Base-by-base conservation (phyloP, 2,113 vertebrate genomes). In the Amia ocellicauda region DNA sequence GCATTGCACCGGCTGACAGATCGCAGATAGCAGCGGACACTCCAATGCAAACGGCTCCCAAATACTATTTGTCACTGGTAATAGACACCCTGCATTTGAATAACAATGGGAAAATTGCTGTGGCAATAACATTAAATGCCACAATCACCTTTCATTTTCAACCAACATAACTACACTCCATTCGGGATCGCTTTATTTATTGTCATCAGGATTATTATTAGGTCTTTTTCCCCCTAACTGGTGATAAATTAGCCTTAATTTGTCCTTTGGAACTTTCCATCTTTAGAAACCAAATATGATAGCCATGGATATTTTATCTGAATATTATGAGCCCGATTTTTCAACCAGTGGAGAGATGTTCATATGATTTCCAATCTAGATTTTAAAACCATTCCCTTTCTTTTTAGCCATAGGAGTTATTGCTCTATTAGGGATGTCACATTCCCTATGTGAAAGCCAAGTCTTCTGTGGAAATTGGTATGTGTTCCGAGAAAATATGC, bases 371-470 rank as follows among this genome's bases (percentile, higher is more conserved):
- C 59, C 58, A 71, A 57, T 71, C 64, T 53, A 66, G 66, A 43
- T 42, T 58, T 58, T 68, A 73, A 65, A 75, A 72, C 67, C 78
- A 80, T 81, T 80, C 74, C 74, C 75, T 74, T 72, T 73, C 67
- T 70, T 79, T 84, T 78, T 80, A 79, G 76, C 74, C 27, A 60
- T 68, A 69, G 76, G 77, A 83, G 80, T 85, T 87, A 89, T 87
- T 73, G 83, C 77, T 84, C 83, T 82, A 85, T 88, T 85, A 86
- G 83, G 84, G 80, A 83, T 82, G 83, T 81, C 84, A 86, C 80
- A 82, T 75, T 79, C 78, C 78, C 78, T 83, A 82, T 85, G 69
- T 19, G 68, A 53, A 79, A n/a, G 86, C 85, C 78, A 82, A 78
- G 84, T 81, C 77, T 16, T 3, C 45, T 47, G 14, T 17, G 16